Evolutionary conservation across 1,140 invertebrate genomes (phyloP).

Genomic region (Idris sp.): DNA sequence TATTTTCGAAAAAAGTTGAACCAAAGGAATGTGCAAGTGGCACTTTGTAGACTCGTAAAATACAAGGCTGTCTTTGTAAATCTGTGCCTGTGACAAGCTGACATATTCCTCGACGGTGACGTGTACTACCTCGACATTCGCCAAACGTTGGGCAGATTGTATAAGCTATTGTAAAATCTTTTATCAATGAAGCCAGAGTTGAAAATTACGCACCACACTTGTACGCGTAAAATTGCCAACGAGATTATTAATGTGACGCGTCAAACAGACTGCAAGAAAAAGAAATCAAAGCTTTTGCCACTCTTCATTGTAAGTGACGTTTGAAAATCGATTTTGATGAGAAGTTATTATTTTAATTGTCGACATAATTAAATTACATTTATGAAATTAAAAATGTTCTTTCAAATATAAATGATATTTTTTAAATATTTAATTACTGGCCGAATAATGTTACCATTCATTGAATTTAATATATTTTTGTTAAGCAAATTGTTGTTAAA

Average conservation of each 20-base stretch:
- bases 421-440: too few species aligned
- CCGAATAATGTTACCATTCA: too few species aligned
- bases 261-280: slow-evolving; percentile 1
- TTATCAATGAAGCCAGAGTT: slow-evolving; percentile 27
- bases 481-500: too few species aligned
- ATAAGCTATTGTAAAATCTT: slow-evolving; percentile 45
- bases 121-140: slow-evolving; percentile 47
- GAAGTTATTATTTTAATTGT: too few species aligned
- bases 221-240: background rate
- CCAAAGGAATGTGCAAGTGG: slow-evolving; percentile 70
- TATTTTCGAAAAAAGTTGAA: slow-evolving; percentile 65
- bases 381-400: too few species aligned
- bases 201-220: slow-evolving; percentile 14
- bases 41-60: slow-evolving; percentile 77
- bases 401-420: too few species aligned
- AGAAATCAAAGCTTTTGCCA: slow-evolving; percentile 22
- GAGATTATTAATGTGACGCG: background rate
- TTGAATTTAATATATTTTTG: too few species aligned
- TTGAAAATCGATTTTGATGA: too few species aligned
- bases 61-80: slow-evolving; percentile 73
- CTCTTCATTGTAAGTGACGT: too few species aligned
- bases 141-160: slow-evolving; percentile 34
- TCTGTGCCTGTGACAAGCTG: slow-evolving; percentile 73
- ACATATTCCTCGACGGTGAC: slow-evolving; percentile 68
- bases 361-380: too few species aligned